A percentile compares a stretch with the other conserved stretches of the same genome.
phyloP scores from a whole-genome alignment of 1,140 invertebrate genomes.

The Carposina sasakii region DNA sequence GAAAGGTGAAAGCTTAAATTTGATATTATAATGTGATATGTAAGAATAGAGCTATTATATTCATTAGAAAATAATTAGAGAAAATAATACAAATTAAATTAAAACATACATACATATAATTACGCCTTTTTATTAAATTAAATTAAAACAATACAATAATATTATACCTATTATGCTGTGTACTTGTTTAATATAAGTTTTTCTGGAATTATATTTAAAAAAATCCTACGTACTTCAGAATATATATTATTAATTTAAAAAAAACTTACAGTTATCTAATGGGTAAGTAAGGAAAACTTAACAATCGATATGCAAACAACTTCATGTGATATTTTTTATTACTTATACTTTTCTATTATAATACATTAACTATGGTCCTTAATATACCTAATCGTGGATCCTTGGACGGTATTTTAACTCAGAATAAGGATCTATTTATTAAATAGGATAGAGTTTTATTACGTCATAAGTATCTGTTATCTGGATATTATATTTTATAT shows the following conservation, averaged over 20 bases:
- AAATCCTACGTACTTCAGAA: not conserved
- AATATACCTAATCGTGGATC: conserved; percentile 19
- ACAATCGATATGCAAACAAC: not conserved
- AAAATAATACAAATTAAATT: too few species aligned
- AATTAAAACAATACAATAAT: too few species aligned
- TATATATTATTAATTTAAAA: not conserved
- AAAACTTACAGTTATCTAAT: not conserved
- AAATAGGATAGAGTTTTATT: too few species aligned
- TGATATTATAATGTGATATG: too few species aligned
- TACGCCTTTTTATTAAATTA: too few species aligned
- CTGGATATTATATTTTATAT: not conserved
- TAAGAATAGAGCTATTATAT: too few species aligned
- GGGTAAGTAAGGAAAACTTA: not conserved
- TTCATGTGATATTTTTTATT: not conserved
- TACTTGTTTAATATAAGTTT: not conserved
- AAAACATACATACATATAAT: too few species aligned
- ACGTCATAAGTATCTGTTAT: not conserved
- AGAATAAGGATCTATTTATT: conserved; percentile 34
- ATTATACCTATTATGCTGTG: too few species aligned
- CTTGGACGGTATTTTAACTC: conserved; percentile 31
- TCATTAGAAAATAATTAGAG: too few species aligned
- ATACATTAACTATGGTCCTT: conserved; percentile 36
- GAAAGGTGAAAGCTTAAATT: too few species aligned
- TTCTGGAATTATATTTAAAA: not conserved
- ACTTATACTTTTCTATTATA: conserved; percentile 6